phyloP scores from a whole-genome alignment of 2,888 invertebrate genomes.

The Nemoura dubitans region DNA sequence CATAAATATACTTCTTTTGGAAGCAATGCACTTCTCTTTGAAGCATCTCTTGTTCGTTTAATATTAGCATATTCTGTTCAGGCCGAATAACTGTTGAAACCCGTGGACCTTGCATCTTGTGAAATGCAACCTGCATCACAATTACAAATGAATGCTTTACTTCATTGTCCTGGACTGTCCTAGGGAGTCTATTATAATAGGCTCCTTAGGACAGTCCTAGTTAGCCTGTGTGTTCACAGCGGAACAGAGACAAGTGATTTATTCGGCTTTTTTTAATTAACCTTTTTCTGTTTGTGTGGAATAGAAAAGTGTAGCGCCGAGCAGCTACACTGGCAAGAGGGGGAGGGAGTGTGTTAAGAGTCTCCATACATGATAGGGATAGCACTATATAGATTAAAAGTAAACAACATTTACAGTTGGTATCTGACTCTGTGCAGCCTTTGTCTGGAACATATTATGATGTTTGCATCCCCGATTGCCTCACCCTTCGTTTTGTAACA shows the following conservation, averaged over 20 bases:
- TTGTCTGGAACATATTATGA: background rate
- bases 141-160: background rate
- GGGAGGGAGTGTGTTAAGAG: background rate
- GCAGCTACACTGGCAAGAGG: conserved; percentile 8
- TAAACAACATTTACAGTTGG: conserved; percentile 46
- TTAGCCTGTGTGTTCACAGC: conserved; percentile 48
- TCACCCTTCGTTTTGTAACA: background rate
- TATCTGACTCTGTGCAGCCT: conserved; percentile 31
- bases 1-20: too few relatives aligned
- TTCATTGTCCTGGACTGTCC: conserved; percentile 43
- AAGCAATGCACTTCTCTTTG: too few relatives aligned
- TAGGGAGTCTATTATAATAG: conserved; percentile 48
- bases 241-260: conserved; percentile 44
- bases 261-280: conserved; percentile 49
- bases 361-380: background rate
- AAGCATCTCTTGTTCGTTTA: too few relatives aligned
- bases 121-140: background rate
- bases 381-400: conserved; percentile 50
- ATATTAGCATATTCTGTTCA: too few relatives aligned
- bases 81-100: too few relatives aligned
- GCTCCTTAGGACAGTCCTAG: conserved; percentile 45
- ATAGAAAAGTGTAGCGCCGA: conserved; percentile 37
- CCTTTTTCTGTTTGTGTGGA: conserved; percentile 46
- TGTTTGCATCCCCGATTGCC: background rate
- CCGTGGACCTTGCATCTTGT: too few relatives aligned